Evolutionary conservation across 2,888 invertebrate genomes (phyloP), one percentile per base, ranked within the genome.

Genomic region (Phalera bucephala): DNA sequence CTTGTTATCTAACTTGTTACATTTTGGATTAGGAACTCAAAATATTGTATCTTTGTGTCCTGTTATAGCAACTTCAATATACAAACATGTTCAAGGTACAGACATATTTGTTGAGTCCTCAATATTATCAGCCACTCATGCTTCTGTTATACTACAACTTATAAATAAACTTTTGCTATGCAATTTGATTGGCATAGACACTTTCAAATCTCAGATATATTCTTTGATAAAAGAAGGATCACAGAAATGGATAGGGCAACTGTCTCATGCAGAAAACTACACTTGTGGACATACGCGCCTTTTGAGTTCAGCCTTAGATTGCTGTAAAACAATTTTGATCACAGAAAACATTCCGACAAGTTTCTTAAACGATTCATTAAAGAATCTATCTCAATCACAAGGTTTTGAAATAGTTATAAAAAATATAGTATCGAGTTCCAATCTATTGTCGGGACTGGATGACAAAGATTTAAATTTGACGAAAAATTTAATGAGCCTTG

Each of bases 51-150:
- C 81, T 14, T 47, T 92, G n/a, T 90, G 87, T 48, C 92, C 93
- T 7, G 70, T 92, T 21, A 68, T 94, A 30, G 67, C 92, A 31
- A 88, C 87, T 44, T 79, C 91, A 32, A 64, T 94, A 19, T 87
- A 91, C 52, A 91, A 91, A 58, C 93, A 93, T 74, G 83, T 91
- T 1, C 83, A 91, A 45, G 89, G 90, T 2, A 92, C 93, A 13
- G 82, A 91, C 69, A 63, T 92, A 9, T 79, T 78, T 53, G 52
- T 74, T 7, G 66, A 75, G 10, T 81, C 84, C 14, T 90, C 91
- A 0, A 76, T 90, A 33, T 72, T 91, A 29, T 87, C 91, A 31
- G 91, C 91, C 51, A 91, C 91, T 14, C 93, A 93, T 72, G 90
- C 91, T 13, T 82, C 92, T 22, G 91, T 92, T 1, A 67, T 93